Evolutionary conservation across 2,113 vertebrate species (phyloP).

Genomic region (Hassar affinis): DNA sequence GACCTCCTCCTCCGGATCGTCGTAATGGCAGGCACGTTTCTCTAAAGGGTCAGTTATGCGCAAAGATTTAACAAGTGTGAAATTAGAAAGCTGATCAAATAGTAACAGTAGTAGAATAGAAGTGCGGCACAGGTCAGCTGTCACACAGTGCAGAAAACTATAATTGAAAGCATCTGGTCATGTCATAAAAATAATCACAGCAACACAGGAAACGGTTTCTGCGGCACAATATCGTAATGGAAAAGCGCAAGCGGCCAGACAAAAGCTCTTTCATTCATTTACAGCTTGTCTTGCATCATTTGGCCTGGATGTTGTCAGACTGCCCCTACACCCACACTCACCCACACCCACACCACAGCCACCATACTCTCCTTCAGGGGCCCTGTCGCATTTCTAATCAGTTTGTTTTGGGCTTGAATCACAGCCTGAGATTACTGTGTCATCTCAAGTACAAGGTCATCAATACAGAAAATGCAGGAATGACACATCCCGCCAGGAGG

Average conservation of each 20-base stretch:
- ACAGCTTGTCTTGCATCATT: conserved; percentile 58
- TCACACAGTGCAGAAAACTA: conserved; percentile 42
- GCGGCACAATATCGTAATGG: conserved; percentile 58
- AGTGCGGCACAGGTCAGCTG: conserved; percentile 52
- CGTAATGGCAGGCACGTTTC: conserved; percentile 65
- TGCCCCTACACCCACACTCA: no score
- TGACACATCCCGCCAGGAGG: conserved; percentile 42
- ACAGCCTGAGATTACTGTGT: conserved; percentile 22
- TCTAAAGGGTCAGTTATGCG: conserved; percentile 72
- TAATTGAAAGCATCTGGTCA: conserved; percentile 73
- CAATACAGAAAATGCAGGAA: conserved; percentile 38
- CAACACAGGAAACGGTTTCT: conserved; percentile 50
- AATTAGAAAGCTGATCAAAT: conserved; percentile 76
- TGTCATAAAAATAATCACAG: conserved; percentile 63
- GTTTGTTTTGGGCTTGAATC: conserved; percentile 16
- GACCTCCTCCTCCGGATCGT: conserved; percentile 10
- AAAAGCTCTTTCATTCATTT: conserved; percentile 61
- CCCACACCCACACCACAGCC: no score
- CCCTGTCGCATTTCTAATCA: background rate
- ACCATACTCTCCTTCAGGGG: background rate
- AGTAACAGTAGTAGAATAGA: conserved; percentile 54
- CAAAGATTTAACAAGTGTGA: conserved; percentile 77
- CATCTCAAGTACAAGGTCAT: conserved; percentile 38
- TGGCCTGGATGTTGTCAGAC: conserved; percentile 63
- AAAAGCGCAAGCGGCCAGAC: conserved; percentile 46